Evolutionary conservation across 2,113 vertebrate genomes (phyloP), one percentile per base, ranked within the genome.

Genomic region (Halcyon senegalensis): DNA sequence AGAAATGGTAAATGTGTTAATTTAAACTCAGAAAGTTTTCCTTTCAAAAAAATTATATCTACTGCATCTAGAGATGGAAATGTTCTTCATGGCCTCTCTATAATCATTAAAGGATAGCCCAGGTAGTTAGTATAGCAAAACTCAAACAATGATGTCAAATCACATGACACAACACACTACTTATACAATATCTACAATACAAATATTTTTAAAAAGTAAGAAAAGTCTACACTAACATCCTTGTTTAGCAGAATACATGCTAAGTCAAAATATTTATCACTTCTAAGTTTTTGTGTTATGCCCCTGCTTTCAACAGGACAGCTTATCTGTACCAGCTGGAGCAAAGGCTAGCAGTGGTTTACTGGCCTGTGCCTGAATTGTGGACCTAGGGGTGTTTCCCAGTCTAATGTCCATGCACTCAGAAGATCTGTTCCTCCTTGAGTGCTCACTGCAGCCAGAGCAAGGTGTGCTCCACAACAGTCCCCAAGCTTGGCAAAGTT

Each of bases 371-470:
- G 1, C 44, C 50, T 21, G 46, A 76, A 16, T 33, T 20, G 39
- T 33, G 16, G n/a, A 25, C 13, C 3, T 3, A 2, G 37, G 16
- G 55, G 6, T 27, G 5, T 23, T 70, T 48, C 46, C 51, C 12
- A 5, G 11, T 21, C 9, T 27, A 8, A 43, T 10, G 21, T 63
- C 37, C 2, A 1, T 51, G 19, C 46, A 16, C 11, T 41, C 11
- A 11, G 3, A 12, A 60, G 20, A 20, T 60, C 48, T 64, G 27
- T 11, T 39, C 6, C 23, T 44, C 8, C 25, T 55, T 0, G 0
- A 33, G 18, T 16, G 9, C 8, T 67, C 46, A 16, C 16, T 46
- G 11, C 12, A 48, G 25, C 12, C 37, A 67, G 62, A 35, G 7
- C 6, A 3, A 5, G 7, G 3, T 28, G 25, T 53, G 11, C 23